Base-by-base conservation (phyloP, 2,113 vertebrate genomes). In the Phalacrocorax carbo region DNA sequence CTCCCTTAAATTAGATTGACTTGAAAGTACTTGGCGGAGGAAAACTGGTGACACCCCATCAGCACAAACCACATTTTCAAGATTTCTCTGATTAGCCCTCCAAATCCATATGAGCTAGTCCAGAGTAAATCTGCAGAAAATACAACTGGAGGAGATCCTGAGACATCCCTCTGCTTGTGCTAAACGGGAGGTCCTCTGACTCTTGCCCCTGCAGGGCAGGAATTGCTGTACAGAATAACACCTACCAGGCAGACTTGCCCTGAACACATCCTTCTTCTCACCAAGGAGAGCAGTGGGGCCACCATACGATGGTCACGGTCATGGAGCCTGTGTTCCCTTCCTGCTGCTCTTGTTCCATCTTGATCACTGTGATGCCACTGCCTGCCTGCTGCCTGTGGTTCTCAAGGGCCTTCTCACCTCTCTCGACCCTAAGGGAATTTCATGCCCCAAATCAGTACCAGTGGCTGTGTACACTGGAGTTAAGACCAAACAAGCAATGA, bases 241-340 rank as follows among this genome's bases (percentile, higher is more conserved):
- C 3, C 7, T 32, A 44, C 8, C 4, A 13, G 27, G 10, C 32
- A 91, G 36, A 20, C 9, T 32, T 72, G 19, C 23, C 60, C 30
- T 40, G 21, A 62, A 58, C 0, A 3, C n/a, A 75, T 8, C 27
- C 46, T 64, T 54, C 22, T n/a, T 23, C 55, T 46, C 9, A 3
- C 17, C 52, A 55, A 38, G 40, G 29, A 86, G 11, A 64, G 25
- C 11, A 55, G 14, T 51, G 42, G 7, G 23, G 36, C 38, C 36
- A 58, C 48, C 13, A 34, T 8, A 17, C 7, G 0, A 3, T 15
- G 55, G 42, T 4, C 8, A 17, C 27, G 75, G 40, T 26, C 3
- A 0, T 9, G 19, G 13, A 19, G 21, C 46, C 27, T 9, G 30
- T 30, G 49, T 20, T 16, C 30, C 38, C 16, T 26, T 84, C 51